Evolutionary conservation across 2,888 invertebrate genomes (phyloP), one percentile per base, ranked within the genome.

Genomic region (Scaptomyza tumidula): DNA sequence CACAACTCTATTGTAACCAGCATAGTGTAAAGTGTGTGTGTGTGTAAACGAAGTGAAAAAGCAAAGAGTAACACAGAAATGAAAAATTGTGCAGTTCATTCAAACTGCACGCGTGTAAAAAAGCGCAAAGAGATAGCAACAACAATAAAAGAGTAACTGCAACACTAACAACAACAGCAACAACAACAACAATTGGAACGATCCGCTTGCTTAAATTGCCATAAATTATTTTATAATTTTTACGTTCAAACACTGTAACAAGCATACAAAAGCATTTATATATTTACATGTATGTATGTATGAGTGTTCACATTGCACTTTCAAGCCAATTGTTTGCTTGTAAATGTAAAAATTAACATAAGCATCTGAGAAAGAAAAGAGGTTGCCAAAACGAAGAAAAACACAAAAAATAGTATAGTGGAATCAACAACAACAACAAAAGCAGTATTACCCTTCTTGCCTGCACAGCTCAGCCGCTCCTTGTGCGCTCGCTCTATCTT

Each of bases 341-440:
- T 43, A 61, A 75, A 71, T 60, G 89, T 82, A 70, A 88, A 84
- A 84, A 89, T 84, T 84, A 84, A 78, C 88, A 86, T 88, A 73
- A 64, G 64, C 70, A 75, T 79, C 70, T 44, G 55, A 57, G 52
- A 65, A 56, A 61, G 37, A 54, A 72, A 80, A 80, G 77, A 72
- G 52, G 57, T 59, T 75, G 71, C 66, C 62, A 67, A 63, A 63
- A 44, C 54, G 55, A 63, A 59, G 63, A 71, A 69, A 71, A 43
- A 56, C 71, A 24, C 24, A 62, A 75, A 77, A 55, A 70, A 81
- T 62, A 79, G 71, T 70, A 56, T 60, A 62, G 79, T 85, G 66
- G 59, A 78, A 72, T 54, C 60, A 79, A 72, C 88, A 78, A 62
- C 56, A 55, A 56, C 60, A 79, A 72, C 88, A 78, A 62, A 54